phyloP scores from a whole-genome alignment of 2,888 invertebrate species.

The Euspilapteryx auroguttella region DNA sequence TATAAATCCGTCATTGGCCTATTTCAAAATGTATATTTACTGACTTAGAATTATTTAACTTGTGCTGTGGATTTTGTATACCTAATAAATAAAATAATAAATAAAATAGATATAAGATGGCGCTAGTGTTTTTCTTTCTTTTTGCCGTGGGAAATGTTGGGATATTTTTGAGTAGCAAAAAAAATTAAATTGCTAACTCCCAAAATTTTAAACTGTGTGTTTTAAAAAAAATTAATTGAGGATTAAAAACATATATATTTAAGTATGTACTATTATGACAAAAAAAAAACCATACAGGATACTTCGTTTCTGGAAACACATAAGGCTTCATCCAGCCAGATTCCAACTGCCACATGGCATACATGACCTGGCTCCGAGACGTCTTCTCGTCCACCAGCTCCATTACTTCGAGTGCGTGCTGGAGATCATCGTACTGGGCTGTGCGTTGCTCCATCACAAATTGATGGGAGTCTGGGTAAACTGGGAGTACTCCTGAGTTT shows the following conservation, averaged over 20 bases:
- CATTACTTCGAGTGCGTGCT: slow-evolving; percentile 70
- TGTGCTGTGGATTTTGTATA: no score
- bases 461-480: slow-evolving; percentile 73
- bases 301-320: slow-evolving; percentile 30
- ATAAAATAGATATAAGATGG: no score
- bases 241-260: not conserved
- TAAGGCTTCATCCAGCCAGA: slow-evolving; percentile 58
- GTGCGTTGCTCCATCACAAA: slow-evolving; percentile 75
- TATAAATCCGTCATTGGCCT: no score
- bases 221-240: not conserved
- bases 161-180: no score
- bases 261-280: no score
- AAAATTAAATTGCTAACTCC: no score
- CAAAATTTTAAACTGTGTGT: no score
- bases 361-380: slow-evolving; percentile 67
- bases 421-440: slow-evolving; percentile 74
- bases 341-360: slow-evolving; percentile 82
- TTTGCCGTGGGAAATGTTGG: no score
- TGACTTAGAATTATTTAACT: no score
- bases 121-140: no score
- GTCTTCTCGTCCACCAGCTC: slow-evolving; percentile 66
- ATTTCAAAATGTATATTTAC: no score
- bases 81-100: no score
- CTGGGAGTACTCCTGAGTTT: slow-evolving; percentile 79
- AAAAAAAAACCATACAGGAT: slow-evolving; percentile 26